phyloP scores from a whole-genome alignment of 2,113 vertebrate genomes.

The Planiliza haematocheilus region DNA sequence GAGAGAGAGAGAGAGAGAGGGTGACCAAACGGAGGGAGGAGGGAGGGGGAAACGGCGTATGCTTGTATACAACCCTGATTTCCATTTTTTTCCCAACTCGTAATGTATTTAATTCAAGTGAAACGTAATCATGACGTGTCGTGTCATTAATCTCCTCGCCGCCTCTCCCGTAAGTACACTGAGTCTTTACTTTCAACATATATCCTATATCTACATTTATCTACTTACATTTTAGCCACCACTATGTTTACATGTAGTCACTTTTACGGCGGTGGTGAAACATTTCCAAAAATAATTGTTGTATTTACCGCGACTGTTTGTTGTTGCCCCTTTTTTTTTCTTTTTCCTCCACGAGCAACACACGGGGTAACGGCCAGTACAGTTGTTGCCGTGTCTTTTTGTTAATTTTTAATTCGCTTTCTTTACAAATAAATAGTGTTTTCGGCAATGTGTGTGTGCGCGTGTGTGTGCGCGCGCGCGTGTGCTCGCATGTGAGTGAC shows the following conservation, averaged over 20 bases:
- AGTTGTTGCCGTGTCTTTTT: constrained; percentile 56
- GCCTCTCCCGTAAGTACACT: constrained; percentile 89
- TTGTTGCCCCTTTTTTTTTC: neutral
- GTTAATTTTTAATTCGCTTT: neutral
- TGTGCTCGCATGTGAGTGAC: constrained; percentile 30
- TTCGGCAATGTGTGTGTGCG: constrained; percentile 36
- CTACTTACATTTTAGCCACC: constrained; percentile 50
- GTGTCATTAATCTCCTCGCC: constrained; percentile 89
- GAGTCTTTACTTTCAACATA: constrained; percentile 85
- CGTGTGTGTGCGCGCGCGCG: neutral
- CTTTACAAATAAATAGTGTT: neutral
- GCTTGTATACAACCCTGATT: constrained; percentile 87
- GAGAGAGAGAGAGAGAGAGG: constrained; percentile 52
- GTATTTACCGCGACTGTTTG: constrained; percentile 65
- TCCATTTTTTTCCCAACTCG: constrained; percentile 88
- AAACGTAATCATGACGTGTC: constrained; percentile 91
- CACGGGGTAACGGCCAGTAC: constrained; percentile 58
- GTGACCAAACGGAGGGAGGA: constrained; percentile 82
- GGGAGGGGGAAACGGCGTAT: constrained; percentile 85
- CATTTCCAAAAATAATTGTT: constrained; percentile 56
- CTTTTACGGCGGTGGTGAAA: constrained; percentile 71
- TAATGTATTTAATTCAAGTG: constrained; percentile 91
- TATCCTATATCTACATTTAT: constrained; percentile 73
- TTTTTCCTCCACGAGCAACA: constrained; percentile 51
- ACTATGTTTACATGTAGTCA: constrained; percentile 63